These are phyloP conservation scores for Conus ventricosus DNA, from an alignment of 1,140 invertebrate genomes.

Conservation along the genomic window DNA sequence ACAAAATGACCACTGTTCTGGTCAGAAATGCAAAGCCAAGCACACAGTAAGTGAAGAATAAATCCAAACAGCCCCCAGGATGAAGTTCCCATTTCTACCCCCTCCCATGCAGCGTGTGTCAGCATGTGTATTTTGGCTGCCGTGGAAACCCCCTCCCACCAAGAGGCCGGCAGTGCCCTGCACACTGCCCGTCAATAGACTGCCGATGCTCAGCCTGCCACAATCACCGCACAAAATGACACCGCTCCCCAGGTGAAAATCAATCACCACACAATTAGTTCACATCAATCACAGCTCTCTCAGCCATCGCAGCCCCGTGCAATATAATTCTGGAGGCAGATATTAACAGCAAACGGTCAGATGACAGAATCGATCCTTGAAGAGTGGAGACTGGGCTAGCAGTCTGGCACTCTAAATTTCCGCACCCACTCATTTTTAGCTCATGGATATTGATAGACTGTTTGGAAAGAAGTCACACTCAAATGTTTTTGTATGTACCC, in stretches of 20 bases:
- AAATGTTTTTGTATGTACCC: too few species aligned
- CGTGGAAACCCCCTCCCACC: constrained; percentile 21
- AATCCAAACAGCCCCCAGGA: too few species aligned
- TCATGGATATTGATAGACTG: too few species aligned
- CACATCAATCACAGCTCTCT: constrained; percentile 10
- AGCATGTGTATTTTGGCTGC: constrained; percentile 22
- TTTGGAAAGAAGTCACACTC: too few species aligned
- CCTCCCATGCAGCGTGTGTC: background rate
- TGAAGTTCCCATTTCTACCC: too few species aligned
- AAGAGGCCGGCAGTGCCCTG: background rate
- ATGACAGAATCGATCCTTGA: too few species aligned
- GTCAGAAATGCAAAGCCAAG: too few species aligned
- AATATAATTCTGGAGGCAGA: background rate
- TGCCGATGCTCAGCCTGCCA: background rate
- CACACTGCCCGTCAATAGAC: constrained; percentile 23
- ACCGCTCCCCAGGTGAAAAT: background rate
- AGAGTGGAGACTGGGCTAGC: too few species aligned
- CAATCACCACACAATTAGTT: constrained; percentile 24
- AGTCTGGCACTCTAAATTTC: too few species aligned
- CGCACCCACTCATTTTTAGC: too few species aligned
- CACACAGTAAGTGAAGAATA: too few species aligned
- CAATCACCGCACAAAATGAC: constrained; percentile 7
- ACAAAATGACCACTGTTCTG: too few species aligned
- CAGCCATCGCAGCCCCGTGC: background rate
- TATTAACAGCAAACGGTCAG: background rate